phyloP scores from a whole-genome alignment of 2,888 invertebrate genomes.

The Autographa pulchrina region DNA sequence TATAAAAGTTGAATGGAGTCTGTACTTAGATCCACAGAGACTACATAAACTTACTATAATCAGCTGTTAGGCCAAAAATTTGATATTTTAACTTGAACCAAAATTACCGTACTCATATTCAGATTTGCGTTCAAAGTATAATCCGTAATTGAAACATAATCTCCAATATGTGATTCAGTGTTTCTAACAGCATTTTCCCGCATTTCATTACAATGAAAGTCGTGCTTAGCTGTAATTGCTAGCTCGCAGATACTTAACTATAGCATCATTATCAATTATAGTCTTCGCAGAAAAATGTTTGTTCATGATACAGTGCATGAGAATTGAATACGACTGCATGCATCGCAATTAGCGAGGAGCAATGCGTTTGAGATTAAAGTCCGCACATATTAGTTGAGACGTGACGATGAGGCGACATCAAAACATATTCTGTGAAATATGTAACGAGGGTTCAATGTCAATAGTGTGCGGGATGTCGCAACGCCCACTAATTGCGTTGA shows the following conservation, averaged over 20 bases:
- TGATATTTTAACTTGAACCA: no score
- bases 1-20: slow-evolving; percentile 42
- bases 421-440: slow-evolving; percentile 85
- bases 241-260: slow-evolving; percentile 26
- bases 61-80: background rate
- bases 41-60: background rate
- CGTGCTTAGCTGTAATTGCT: slow-evolving; percentile 23
- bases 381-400: slow-evolving; percentile 70
- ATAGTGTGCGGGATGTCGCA: slow-evolving; percentile 80
- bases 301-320: slow-evolving; percentile 29
- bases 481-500: slow-evolving; percentile 82
- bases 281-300: slow-evolving; percentile 48
- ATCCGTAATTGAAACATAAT: background rate
- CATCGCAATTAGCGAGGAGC: slow-evolving; percentile 48
- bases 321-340: slow-evolving; percentile 38
- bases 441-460: slow-evolving; percentile 87
- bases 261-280: slow-evolving; percentile 50
- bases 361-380: slow-evolving; percentile 66
- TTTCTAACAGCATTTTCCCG: background rate
- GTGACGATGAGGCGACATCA: slow-evolving; percentile 73
- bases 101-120: no score
- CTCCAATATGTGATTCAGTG: background rate
- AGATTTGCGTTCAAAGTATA: background rate
- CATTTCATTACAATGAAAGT: slow-evolving; percentile 13
- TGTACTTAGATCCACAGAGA: slow-evolving; percentile 9